A percentile compares a stretch with the other conserved stretches of the same genome.
These are phyloP conservation scores for Xanthia icteritia DNA, from an alignment of 2,888 invertebrate genomes.

Conservation along the genomic window DNA sequence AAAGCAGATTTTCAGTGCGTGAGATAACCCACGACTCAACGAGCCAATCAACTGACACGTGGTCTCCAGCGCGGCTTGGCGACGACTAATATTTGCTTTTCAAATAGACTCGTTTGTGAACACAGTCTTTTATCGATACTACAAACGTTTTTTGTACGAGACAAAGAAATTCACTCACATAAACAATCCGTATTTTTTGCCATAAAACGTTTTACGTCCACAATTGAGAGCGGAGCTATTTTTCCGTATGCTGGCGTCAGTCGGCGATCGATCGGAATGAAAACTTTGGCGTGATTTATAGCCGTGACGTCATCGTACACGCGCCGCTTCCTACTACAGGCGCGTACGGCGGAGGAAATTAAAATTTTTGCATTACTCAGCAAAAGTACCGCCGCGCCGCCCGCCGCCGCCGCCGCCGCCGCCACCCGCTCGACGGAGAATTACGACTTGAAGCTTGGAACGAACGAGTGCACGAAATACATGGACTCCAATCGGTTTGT, in stretches of 20 bases:
- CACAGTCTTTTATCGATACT: conserved; percentile 56
- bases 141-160: conserved; percentile 49
- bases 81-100: conserved; percentile 53
- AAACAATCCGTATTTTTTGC: conserved; percentile 58
- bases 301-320: conserved; percentile 54
- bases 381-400: conserved; percentile 33
- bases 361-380: conserved; percentile 66
- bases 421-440: conserved; percentile 47
- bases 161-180: conserved; percentile 61
- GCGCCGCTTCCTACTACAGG: conserved; percentile 26
- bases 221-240: conserved; percentile 42
- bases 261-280: conserved; percentile 54
- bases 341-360: conserved; percentile 60
- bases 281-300: conserved; percentile 62
- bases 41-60: conserved; percentile 54
- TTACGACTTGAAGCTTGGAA: conserved; percentile 55
- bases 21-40: conserved; percentile 26
- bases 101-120: conserved; percentile 59
- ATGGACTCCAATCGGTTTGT: conserved; percentile 50
- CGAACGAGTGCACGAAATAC: conserved; percentile 48
- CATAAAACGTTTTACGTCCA: conserved; percentile 57
- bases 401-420: conserved; percentile 1
- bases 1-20: conserved; percentile 18
- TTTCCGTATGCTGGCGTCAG: conserved; percentile 55
- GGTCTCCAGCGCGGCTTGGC: conserved; percentile 6